Percentiles rank a stretch among this genome's conserved stretches.
These are phyloP conservation scores for Trachops cirrhosus DNA, from an alignment of 2,797 vertebrate genomes.

Conservation along the genomic window DNA sequence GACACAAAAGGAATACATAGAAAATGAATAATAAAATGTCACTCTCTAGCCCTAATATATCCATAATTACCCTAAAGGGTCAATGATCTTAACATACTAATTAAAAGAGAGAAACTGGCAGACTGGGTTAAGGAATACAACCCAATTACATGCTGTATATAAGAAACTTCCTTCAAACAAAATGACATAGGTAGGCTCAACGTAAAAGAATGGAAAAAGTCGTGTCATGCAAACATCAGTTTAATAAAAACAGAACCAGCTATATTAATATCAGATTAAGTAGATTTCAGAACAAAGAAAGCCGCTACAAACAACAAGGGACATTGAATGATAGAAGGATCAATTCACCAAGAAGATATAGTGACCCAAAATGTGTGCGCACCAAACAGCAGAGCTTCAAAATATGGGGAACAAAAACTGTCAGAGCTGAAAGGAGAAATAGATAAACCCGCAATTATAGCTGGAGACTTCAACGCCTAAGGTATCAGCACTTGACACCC, in stretches of 20 bases:
- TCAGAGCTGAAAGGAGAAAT: neutral
- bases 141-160: neutral
- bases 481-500: neutral
- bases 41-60: neutral
- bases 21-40: neutral
- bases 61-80: neutral
- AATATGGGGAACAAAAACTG: neutral
- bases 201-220: neutral
- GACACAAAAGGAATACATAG: neutral
- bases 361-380: neutral
- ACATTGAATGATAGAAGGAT: neutral
- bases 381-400: neutral
- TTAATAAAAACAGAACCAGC: neutral
- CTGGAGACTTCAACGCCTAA: neutral
- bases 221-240: neutral
- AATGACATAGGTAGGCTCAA: neutral
- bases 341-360: neutral
- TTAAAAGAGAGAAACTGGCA: neutral
- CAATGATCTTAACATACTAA: neutral
- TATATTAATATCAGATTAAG: neutral
- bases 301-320: neutral
- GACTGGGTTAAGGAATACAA: neutral
- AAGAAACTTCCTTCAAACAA: neutral
- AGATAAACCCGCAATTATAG: neutral
- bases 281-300: neutral